Percentiles rank a stretch among this genome's conserved stretches.
These are phyloP conservation scores for Drosophila mimica DNA, from an alignment of 2,888 invertebrate species.

Conservation along the genomic window DNA sequence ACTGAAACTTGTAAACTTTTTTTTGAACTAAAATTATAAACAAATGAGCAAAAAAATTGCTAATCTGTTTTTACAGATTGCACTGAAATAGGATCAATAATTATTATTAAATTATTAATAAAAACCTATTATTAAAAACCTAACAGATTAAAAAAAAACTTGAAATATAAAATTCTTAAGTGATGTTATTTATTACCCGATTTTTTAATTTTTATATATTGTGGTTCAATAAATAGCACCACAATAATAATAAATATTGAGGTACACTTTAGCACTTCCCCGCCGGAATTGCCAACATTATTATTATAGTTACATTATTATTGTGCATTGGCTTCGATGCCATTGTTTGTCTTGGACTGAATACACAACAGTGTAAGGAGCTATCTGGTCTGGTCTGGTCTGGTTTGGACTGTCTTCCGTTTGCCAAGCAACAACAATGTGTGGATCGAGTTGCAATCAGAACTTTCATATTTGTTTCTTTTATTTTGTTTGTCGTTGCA, in stretches of 20 bases:
- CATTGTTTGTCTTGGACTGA: conserved; percentile 1
- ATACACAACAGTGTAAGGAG: background rate
- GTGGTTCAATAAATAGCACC: background rate
- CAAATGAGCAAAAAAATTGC: background rate
- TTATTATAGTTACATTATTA: too few relatives aligned
- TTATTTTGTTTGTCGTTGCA: background rate
- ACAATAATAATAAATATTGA: too few relatives aligned
- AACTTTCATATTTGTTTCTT: background rate
- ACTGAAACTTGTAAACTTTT: background rate
- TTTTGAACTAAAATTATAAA: background rate
- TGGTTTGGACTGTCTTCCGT: background rate
- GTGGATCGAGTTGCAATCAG: background rate
- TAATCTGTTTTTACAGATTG: background rate
- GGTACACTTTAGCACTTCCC: too few relatives aligned
- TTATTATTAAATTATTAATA: too few relatives aligned
- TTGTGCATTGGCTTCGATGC: conserved; percentile 22
- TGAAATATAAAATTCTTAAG: background rate
- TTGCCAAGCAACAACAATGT: background rate
- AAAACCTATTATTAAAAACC: too few relatives aligned
- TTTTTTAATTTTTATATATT: background rate
- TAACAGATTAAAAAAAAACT: too few relatives aligned
- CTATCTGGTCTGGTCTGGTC: background rate
- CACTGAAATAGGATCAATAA: too few relatives aligned
- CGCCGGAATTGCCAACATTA: conserved; percentile 19
- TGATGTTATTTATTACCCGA: background rate